A percentile compares a stretch with the other conserved stretches of the same genome.
Conservation (phyloP, 2,888 invertebrate species). For the Embidobia sp. region DNA sequence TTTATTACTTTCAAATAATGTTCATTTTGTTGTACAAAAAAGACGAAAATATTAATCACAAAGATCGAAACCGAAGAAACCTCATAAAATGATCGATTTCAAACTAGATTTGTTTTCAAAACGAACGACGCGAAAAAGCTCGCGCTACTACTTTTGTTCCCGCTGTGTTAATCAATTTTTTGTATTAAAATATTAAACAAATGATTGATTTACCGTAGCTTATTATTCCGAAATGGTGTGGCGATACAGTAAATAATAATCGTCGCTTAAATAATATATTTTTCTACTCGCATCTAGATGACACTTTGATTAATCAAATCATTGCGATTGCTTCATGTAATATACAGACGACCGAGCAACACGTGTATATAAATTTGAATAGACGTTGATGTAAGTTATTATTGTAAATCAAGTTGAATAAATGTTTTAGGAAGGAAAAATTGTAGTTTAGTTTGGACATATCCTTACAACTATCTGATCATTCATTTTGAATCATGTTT, state of each 20-base stretch:
- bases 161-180: constrained; percentile 3
- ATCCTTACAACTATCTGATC: too few species aligned
- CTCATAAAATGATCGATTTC: constrained; percentile 39
- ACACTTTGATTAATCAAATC: constrained; percentile 36
- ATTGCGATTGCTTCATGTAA: constrained; percentile 56
- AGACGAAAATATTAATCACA: too few species aligned
- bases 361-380: constrained; percentile 50
- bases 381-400: constrained; percentile 34
- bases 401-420: too few species aligned
- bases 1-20: constrained; percentile 69
- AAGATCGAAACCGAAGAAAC: constrained; percentile 37
- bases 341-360: constrained; percentile 35
- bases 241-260: constrained; percentile 38
- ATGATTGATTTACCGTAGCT: constrained; percentile 17
- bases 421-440: too few species aligned
- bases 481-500: too few species aligned
- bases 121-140: constrained; percentile 12
- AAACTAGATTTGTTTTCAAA: too few species aligned
- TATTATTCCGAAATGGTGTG: constrained; percentile 35
- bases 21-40: too few species aligned
- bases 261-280: constrained; percentile 61
- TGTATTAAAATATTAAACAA: constrained; percentile 10
- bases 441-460: too few species aligned
- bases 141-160: constrained; percentile 12
- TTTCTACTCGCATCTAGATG: constrained; percentile 53